phyloP scores from a whole-genome alignment of 1,140 invertebrate species.

The Contarinia nasturtii region DNA sequence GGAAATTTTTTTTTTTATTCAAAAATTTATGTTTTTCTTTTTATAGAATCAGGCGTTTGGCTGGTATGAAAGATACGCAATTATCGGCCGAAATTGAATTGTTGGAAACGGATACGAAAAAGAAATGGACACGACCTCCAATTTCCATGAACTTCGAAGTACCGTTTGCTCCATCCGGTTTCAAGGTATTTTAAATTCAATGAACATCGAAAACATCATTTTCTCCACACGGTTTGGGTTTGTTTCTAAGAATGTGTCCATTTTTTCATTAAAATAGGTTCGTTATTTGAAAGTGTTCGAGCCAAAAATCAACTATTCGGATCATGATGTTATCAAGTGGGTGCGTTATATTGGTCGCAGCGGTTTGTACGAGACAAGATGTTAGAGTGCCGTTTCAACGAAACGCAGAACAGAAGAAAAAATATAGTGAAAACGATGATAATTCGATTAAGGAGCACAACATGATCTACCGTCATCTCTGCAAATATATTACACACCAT shows the following conservation, averaged over 20 bases:
- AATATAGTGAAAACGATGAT: too few species aligned
- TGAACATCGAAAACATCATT: too few species aligned
- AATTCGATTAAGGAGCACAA: too few species aligned
- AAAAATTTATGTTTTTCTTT: constrained; percentile 1
- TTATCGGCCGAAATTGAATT: constrained; percentile 98
- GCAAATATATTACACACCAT: too few species aligned
- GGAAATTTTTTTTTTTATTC: not conserved
- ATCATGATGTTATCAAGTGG: constrained; percentile 99
- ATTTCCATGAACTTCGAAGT: constrained; percentile 99
- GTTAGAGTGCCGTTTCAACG: constrained; percentile 35
- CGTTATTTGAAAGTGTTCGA: constrained; percentile 99
- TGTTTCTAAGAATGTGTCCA: not conserved
- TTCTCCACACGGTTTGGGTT: too few species aligned
- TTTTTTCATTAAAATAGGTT: constrained; percentile 49
- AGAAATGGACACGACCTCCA: constrained; percentile 99
- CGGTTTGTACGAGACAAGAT: constrained; percentile 97
- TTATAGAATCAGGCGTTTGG: constrained; percentile 93
- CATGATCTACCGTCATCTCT: too few species aligned
- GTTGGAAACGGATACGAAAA: constrained; percentile 96
- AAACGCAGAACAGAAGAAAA: too few species aligned
- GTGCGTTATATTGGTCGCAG: constrained; percentile 98
- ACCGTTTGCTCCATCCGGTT: constrained; percentile 92
- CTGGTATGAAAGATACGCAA: constrained; percentile 99
- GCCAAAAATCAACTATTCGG: constrained; percentile 98
- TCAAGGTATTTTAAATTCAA: constrained; percentile 42